Evolutionary conservation across 2,797 vertebrate genomes (phyloP).

Genomic region (Coregonus suidteri): DNA sequence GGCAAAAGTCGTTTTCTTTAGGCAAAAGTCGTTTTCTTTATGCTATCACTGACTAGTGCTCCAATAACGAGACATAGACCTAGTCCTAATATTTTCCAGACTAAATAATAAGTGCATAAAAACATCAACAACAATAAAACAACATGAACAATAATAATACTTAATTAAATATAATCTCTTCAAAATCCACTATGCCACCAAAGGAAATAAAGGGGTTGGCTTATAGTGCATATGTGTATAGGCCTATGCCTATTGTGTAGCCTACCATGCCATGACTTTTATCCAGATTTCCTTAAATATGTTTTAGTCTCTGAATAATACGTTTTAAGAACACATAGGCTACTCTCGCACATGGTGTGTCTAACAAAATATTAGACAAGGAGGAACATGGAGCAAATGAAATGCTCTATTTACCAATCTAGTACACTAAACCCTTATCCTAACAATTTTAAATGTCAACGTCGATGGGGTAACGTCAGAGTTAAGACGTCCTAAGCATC

Average conservation of each 20-base stretch:
- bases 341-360: neutral
- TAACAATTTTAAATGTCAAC: too few relatives aligned
- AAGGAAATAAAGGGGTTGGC: neutral
- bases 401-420: too few relatives aligned
- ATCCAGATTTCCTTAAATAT: neutral
- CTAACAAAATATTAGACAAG: neutral
- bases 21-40: neutral
- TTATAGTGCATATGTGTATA: neutral
- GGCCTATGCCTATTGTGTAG: neutral
- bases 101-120: constrained; percentile 2
- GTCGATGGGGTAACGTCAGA: too few relatives aligned
- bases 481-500: too few relatives aligned
- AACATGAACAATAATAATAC: too few relatives aligned
- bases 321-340: neutral
- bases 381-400: neutral
- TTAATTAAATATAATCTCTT: neutral
- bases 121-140: neutral
- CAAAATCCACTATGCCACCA: neutral
- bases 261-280: neutral
- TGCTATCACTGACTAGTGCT: neutral
- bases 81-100: too few relatives aligned
- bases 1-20: neutral
- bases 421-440: too few relatives aligned
- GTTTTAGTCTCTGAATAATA: neutral
- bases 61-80: neutral